Base-by-base conservation (phyloP, 2,888 invertebrate genomes). In the Apodemia zela region DNA sequence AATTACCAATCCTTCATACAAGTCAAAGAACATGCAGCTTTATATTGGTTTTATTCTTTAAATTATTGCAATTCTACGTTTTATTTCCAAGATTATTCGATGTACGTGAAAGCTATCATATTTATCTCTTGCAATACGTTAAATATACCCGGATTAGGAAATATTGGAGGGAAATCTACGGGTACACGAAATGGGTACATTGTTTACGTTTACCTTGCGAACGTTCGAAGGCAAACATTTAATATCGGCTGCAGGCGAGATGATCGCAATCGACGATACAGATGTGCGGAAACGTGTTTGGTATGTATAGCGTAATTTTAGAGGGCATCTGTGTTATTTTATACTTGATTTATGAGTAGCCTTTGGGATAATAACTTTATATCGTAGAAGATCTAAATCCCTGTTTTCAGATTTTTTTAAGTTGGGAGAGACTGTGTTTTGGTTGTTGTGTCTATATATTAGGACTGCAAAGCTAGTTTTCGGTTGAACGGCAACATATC, bases 131-230 rank as follows among this genome's bases (percentile, higher is more conserved):
- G 18, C 54, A 54, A 54, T 54, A 54, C 54, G 54, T 54, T 54
- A 54, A 54, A 54, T 54, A 54, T 54, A 54, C 54, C 54, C 11
- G 73, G 79, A 78, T 81, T 78, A 80, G 71, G 74, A 73, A 77
- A 79, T 81, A 82, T 81, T 77, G 76, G 74, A 69, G 73, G 70
- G 72, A 79, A 80, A 76, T 74, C 75, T 73, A 58, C 42, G 59
- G 47, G 57, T 61, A 61, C 63, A 42, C 51, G 57, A 17, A 42
- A 13, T 15, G n/a, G 29, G 13, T 10, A 61, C n/a, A 33, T 54
- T 86, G 87, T 85, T 84, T 84, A 84, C 86, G 85, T 85, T 87
- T 86, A 85, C 79, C 84, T 72, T 76, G 75, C 73, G 75, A 76
- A 77, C 80, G 78, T 75, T 73, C 72, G 71, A 77, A 81, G 80